A percentile compares a stretch with the other conserved stretches of the same genome.
phyloP scores from a whole-genome alignment of 2,797 vertebrate species.

The Clarias laeviceps region DNA sequence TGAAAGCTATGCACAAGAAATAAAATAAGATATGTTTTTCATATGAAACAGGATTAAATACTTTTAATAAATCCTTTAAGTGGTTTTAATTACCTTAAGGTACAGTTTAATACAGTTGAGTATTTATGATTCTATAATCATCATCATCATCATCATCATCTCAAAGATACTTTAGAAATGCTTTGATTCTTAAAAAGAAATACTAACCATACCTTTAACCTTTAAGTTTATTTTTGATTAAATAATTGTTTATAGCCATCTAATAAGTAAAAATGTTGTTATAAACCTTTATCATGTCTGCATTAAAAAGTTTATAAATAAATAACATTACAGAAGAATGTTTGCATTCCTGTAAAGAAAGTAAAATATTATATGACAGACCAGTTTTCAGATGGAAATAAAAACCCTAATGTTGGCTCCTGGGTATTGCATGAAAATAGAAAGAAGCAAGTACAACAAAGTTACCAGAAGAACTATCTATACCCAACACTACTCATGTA shows the following conservation, averaged over 20 bases:
- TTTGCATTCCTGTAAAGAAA: too few relatives aligned
- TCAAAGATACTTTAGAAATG: background rate
- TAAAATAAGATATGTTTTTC: background rate
- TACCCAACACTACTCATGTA: too few relatives aligned
- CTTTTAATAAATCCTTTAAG: background rate
- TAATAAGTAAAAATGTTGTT: background rate
- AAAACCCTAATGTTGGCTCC: too few relatives aligned
- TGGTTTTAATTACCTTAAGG: background rate
- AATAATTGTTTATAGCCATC: background rate
- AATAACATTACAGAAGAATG: too few relatives aligned
- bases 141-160: background rate
- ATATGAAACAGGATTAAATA: background rate
- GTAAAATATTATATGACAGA: too few relatives aligned
- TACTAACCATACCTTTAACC: background rate
- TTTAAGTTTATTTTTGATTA: background rate
- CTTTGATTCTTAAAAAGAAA: background rate
- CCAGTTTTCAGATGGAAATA: too few relatives aligned
- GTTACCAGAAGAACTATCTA: too few relatives aligned
- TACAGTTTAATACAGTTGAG: background rate
- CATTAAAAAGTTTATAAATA: too few relatives aligned
- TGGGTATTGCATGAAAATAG: too few relatives aligned
- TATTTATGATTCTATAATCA: background rate
- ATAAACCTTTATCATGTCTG: too few relatives aligned
- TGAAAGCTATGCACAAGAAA: background rate
- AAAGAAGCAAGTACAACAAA: too few relatives aligned